Base-by-base conservation (phyloP, 2,888 invertebrate genomes). In the Podotricha telesiphe region DNA sequence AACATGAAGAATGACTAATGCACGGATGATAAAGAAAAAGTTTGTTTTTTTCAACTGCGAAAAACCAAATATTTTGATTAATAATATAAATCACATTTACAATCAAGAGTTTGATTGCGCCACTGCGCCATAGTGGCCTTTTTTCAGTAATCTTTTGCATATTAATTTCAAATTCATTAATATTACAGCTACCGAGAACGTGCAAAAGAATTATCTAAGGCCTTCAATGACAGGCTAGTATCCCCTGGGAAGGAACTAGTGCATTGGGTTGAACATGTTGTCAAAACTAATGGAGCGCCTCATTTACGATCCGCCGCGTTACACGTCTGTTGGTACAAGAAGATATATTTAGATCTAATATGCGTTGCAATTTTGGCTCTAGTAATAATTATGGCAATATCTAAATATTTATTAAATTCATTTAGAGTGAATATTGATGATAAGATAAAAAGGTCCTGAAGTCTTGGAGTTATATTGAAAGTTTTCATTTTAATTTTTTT, bases 241-340 rank as follows among this genome's bases (percentile, higher is more conserved):
- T 67, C 78, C 0, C 84, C 88, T 0, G 82, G 79, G 2, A 74
- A 75, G 0, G 84, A 82, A 59, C 42, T 88, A 34, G 79, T 81
- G 3, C 82, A 83, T 73, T 88, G 88, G 87, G 81, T 86, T 2
- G 80, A 83, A 51, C 86, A 88, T 70, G 87, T 86, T 8, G 75
- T 83, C 4, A 73, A 73, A 19, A 87, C 87, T 1, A 53, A 74
- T 0, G 88, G 88, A 0, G 86, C 88, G 0, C 70, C 74, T 0
- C 84, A 87, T 61, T 72, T 87, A 8, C 82, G 84, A 4, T 87
- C 88, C 0, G 74, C 79, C 0, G 86, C 86, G 0, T 72, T 86
- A 0, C 48, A 74, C 48, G 19, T 85, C 11, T 82, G 83, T 17
- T 80, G 82, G 70, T 87, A 86, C 75, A 81, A 86, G 74, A 83